Evolutionary conservation across 1,140 invertebrate species (phyloP).

Genomic region (Tribolium madens): DNA sequence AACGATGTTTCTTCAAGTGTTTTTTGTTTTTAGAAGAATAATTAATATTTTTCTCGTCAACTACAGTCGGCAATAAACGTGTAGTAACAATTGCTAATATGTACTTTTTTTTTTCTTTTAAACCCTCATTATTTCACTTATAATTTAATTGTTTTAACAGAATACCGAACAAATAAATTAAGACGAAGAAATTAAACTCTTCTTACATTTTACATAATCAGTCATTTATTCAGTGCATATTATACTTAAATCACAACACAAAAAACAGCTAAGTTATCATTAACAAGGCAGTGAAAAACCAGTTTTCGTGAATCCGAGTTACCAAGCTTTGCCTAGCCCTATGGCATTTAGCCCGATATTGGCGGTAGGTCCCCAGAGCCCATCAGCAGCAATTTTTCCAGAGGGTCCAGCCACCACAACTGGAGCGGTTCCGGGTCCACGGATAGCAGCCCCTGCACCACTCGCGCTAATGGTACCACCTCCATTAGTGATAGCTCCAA

Average conservation of each 20-base stretch:
- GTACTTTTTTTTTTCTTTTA: too few relatives aligned
- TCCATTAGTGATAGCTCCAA: constrained; percentile 32
- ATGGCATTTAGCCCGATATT: constrained; percentile 11
- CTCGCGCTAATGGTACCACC: constrained; percentile 36
- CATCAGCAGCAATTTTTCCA: constrained; percentile 45
- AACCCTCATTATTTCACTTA: too few relatives aligned
- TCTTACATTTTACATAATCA: not conserved
- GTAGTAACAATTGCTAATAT: too few relatives aligned
- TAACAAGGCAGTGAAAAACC: not conserved
- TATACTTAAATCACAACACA: constrained; percentile 3
- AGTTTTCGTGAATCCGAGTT: not conserved
- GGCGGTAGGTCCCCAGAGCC: constrained; percentile 47
- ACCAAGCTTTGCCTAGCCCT: constrained; percentile 10
- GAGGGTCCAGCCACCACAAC: constrained; percentile 42
- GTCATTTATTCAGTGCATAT: constrained; percentile 12
- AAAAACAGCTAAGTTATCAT: constrained; percentile 8
- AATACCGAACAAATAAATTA: too few relatives aligned
- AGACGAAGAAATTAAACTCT: too few relatives aligned
- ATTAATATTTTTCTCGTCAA: too few relatives aligned
- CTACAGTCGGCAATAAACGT: too few relatives aligned
- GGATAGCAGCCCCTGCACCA: constrained; percentile 36
- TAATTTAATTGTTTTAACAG: too few relatives aligned
- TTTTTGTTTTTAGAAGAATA: too few relatives aligned
- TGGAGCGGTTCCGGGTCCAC: constrained; percentile 47
- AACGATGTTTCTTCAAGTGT: too few relatives aligned